Base-by-base conservation (phyloP, 1,140 invertebrate species). In the Agrypnia vestita region DNA sequence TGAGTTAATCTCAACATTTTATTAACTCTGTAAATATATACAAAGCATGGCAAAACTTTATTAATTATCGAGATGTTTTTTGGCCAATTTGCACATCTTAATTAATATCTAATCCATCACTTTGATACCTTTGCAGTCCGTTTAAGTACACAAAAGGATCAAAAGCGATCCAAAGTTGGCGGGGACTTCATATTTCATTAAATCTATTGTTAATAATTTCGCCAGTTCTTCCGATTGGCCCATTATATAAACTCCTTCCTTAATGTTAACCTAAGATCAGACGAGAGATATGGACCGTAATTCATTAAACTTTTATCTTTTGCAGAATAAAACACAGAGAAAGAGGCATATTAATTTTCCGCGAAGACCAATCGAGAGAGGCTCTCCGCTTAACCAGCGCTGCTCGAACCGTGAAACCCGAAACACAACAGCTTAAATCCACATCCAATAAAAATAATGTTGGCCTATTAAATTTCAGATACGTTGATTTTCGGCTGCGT, bases 321-420 rank as follows among this genome's bases (percentile, higher is more conserved):
- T 74, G 21, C 12, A 8, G 35, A 67, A 71, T 61, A 82, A 51
- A 82, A 82, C 51, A 59, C 13, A 72, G 35, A 35, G 25, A 46
- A 79, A 67, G 21, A 78, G 51, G 79, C 74, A 74, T 80, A 80
- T 74, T 77, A 78, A 73, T 82, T 79, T 79, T 74, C 72, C 49
- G 72, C 72, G 76, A 67, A 75, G 81, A 79, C 79, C 79, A 77
- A 82, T 82, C 78, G 81, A 77, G 77, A 82, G 80, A 21, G 72
- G 74, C 71, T 76, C 17, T 61, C 47, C 49, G 19, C 15, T 74
- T 3, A 51, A 49, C 67, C 67, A 74, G 72, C 0, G 55, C 12
- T 49, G 10, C 10, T 64, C 61, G 25, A 64, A 64, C 8, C 15
- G 15, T 59, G 55, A 59, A 59, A 59, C 6, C 6, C 25, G 25